Conservation (phyloP, 2,113 vertebrate species). For the Bombycilla garrulus region DNA sequence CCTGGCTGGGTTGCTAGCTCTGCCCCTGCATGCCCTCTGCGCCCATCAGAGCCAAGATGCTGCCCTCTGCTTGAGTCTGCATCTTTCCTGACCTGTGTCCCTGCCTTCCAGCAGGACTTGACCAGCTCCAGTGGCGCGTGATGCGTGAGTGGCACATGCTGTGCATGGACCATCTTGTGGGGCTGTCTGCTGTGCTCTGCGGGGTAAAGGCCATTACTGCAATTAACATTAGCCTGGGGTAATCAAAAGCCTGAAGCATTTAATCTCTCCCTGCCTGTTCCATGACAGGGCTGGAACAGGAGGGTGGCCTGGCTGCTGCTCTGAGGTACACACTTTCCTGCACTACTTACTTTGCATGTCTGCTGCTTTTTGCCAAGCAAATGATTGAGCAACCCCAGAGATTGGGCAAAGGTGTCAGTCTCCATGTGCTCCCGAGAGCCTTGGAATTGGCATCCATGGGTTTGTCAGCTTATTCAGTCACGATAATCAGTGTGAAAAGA, state of each 20-base stretch:
- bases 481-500: background rate
- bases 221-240: background rate
- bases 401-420: background rate
- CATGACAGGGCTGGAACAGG: background rate
- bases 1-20: background rate
- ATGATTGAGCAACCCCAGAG: background rate
- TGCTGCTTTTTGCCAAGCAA: background rate
- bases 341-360: accelerated
- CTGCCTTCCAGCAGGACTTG: background rate
- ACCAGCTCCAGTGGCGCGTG: background rate
- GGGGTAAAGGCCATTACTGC: background rate
- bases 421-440: background rate
- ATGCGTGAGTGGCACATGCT: background rate
- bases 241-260: background rate
- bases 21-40: accelerated
- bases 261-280: background rate
- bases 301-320: background rate
- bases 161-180: background rate
- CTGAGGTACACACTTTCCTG: background rate
- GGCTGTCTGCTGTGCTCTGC: background rate
- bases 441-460: background rate
- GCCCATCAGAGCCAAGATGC: accelerated
- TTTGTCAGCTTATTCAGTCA: background rate
- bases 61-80: accelerated
- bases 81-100: background rate